Evolutionary conservation across 2,888 invertebrate species (phyloP).

Genomic region (Eupithecia exiguata): DNA sequence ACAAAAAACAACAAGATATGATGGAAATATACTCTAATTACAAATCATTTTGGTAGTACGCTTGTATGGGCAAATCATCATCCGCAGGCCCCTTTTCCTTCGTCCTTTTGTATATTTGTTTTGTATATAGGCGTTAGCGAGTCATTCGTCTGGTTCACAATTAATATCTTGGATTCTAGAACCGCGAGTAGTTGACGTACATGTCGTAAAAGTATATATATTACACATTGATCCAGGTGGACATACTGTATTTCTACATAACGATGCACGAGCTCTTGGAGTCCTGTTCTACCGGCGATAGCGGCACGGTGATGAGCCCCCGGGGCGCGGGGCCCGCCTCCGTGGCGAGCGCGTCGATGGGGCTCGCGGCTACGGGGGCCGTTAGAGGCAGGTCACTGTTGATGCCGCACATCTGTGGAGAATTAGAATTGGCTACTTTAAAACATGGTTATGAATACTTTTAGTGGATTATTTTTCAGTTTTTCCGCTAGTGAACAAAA

Average conservation of each 20-base stretch:
- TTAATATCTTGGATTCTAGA: background rate
- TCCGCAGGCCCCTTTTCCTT: no score
- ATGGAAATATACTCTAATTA: no score
- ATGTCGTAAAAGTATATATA: background rate
- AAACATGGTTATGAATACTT: background rate
- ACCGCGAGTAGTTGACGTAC: background rate
- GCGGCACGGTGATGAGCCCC: conserved; percentile 37
- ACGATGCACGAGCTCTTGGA: conserved; percentile 19
- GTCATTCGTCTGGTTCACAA: background rate
- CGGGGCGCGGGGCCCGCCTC: conserved; percentile 48
- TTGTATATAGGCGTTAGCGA: no score
- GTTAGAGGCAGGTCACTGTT: conserved; percentile 74
- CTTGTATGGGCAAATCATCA: no score
- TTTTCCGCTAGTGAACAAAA: no score
- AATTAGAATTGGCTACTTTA: background rate
- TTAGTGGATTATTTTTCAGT: no score
- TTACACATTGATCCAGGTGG: background rate
- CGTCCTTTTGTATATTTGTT: no score
- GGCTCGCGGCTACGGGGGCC: conserved; percentile 58
- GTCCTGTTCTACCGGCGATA: conserved; percentile 43
- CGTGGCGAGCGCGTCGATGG: conserved; percentile 61
- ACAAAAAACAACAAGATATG: no score
- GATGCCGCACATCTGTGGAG: conserved; percentile 73
- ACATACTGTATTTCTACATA: conserved; percentile 12
- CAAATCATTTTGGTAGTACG: no score